phyloP scores from a whole-genome alignment of 1,140 invertebrate genomes.

The Atta cephalotes region DNA sequence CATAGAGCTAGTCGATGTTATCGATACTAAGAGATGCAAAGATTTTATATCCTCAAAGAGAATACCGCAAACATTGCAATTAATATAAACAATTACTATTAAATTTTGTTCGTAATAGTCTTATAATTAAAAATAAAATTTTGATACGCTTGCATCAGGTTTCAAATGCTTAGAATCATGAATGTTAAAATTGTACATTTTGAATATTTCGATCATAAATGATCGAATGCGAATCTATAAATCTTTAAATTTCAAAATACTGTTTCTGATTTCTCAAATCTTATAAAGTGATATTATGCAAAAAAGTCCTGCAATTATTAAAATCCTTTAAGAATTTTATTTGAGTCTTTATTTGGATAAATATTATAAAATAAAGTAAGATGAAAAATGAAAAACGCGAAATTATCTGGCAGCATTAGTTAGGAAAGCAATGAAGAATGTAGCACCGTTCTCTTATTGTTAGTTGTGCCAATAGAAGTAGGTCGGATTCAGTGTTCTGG shows the following conservation, averaged over 20 bases:
- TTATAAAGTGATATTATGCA: background rate
- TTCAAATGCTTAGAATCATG: background rate
- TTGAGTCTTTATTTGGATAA: background rate
- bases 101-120: too few species aligned
- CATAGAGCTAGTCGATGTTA: conserved; percentile 7
- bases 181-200: background rate
- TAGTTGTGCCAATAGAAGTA: conserved; percentile 35
- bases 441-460: background rate
- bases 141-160: background rate
- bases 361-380: background rate
- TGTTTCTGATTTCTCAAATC: background rate
- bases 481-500: conserved; percentile 61
- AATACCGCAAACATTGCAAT: background rate
- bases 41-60: conserved; percentile 8
- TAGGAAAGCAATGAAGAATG: background rate
- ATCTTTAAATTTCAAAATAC: background rate
- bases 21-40: conserved; percentile 17
- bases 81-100: background rate
- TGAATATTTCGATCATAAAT: background rate
- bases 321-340: background rate
- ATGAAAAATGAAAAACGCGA: background rate
- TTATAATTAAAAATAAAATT: background rate
- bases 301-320: background rate
- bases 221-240: background rate
- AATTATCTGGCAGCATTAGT: background rate